Evolutionary conservation across 2,797 vertebrate species (phyloP).

Genomic region (Hoplostethus mediterraneus): DNA sequence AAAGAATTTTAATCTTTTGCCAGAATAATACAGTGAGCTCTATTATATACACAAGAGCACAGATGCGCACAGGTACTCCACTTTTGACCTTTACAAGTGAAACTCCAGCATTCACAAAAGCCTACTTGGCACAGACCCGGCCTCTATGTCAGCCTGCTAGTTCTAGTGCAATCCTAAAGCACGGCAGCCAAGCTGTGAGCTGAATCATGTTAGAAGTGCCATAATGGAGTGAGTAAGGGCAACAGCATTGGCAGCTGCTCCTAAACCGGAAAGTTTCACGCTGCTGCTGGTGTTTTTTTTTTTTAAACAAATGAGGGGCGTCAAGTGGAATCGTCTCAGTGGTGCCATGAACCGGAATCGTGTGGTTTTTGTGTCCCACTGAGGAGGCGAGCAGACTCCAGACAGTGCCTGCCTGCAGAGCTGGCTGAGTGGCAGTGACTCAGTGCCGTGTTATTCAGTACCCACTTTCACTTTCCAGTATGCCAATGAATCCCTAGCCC

Average conservation of each 20-base stretch:
- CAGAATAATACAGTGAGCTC: not conserved
- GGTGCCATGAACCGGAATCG: slow-evolving; percentile 66
- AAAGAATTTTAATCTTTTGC: slow-evolving; percentile 21
- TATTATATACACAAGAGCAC: slow-evolving; percentile 3
- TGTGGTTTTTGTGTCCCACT: slow-evolving; percentile 16
- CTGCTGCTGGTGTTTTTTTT: slow-evolving; percentile 48
- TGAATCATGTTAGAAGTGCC: slow-evolving; percentile 63
- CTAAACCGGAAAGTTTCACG: slow-evolving; percentile 64
- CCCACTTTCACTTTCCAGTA: slow-evolving; percentile 78
- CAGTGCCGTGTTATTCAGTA: slow-evolving; percentile 74
- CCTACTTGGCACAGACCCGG: slow-evolving; percentile 46
- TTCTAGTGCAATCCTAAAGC: slow-evolving; percentile 19
- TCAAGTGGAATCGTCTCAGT: slow-evolving; percentile 60
- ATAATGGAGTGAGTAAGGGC: slow-evolving; percentile 52
- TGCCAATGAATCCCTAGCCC: slow-evolving; percentile 70
- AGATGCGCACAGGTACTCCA: slow-evolving; percentile 4
- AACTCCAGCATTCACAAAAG: slow-evolving; percentile 58
- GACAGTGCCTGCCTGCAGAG: slow-evolving; percentile 66
- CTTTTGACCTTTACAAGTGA: slow-evolving; percentile 65
- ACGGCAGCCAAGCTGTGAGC: slow-evolving; percentile 45
- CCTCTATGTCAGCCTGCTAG: slow-evolving; percentile 60
- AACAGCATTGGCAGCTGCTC: slow-evolving; percentile 57
- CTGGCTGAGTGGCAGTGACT: slow-evolving; percentile 75
- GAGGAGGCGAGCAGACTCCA: slow-evolving; percentile 54
- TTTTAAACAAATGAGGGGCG: slow-evolving; percentile 47